Percentiles rank a stretch among this genome's conserved stretches.
Evolutionary conservation across 1,140 invertebrate genomes (phyloP).

Genomic region (Leptestheria dahalacensis): DNA sequence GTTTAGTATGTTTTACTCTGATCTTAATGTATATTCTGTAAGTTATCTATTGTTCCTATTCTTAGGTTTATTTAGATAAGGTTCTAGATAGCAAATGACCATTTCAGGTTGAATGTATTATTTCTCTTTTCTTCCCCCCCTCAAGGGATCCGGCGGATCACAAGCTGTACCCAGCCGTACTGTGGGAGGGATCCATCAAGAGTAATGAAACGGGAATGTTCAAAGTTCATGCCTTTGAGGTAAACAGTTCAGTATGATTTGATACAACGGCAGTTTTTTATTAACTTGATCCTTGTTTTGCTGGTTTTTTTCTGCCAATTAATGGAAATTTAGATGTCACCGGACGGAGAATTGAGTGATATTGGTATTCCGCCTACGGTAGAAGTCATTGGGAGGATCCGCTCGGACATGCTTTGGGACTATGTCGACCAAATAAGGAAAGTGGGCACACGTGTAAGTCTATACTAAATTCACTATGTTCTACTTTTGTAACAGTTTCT

Average conservation of each 20-base stretch:
- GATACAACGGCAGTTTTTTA: background rate
- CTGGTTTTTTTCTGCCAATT: too few species aligned
- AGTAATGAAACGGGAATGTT: slow-evolving; percentile 86
- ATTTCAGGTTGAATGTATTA: too few species aligned
- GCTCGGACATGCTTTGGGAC: slow-evolving; percentile 80
- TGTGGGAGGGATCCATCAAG: slow-evolving; percentile 75
- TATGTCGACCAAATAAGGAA: slow-evolving; percentile 83
- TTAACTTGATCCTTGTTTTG: background rate
- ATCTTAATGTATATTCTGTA: too few species aligned
- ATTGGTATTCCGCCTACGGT: slow-evolving; percentile 5
- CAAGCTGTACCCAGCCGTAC: slow-evolving; percentile 32
- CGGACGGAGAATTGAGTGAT: background rate
- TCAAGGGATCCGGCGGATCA: too few species aligned
- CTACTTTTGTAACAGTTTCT: background rate
- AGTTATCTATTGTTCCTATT: too few species aligned
- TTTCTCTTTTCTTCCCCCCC: too few species aligned
- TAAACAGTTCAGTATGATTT: slow-evolving; percentile 26
- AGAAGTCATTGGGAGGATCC: slow-evolving; percentile 67
- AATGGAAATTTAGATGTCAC: slow-evolving; percentile 9
- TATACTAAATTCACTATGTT: background rate
- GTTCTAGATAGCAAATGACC: too few species aligned
- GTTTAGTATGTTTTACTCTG: too few species aligned
- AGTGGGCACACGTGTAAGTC: slow-evolving; percentile 42
- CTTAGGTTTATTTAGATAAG: too few species aligned
- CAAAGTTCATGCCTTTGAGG: slow-evolving; percentile 62